Base-by-base conservation (phyloP, 2,797 vertebrate species). In the Artibeus lituratus region DNA sequence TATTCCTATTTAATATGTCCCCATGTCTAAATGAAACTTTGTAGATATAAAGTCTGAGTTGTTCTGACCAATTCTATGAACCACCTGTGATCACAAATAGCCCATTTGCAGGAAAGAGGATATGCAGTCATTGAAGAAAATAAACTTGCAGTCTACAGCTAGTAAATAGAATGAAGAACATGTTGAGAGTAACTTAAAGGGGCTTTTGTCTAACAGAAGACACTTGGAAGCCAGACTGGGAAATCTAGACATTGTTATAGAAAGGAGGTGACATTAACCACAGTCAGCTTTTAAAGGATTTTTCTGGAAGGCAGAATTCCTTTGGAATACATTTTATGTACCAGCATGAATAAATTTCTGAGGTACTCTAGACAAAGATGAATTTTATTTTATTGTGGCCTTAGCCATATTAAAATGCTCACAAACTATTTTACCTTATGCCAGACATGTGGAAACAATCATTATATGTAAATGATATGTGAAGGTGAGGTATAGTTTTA, bases 361-460 rank as follows among this genome's bases (percentile, higher is more conserved):
- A 90, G 69, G 65, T 76, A 70, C 85, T 96, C 57, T 97, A 93
- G 96, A 98, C 97, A 98, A 98, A 98, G 49, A 42, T 94, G 96
- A 98, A 97, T 98, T 98, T 98, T 96, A 86, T 98, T 98, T 98
- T 97, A 92, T 94, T 98, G 96, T 96, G 96, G 84, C 78, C 96
- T 98, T 96, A 94, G 81, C 97, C 62, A 93, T 86, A 97, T 98
- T 98, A 98, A 97, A 98, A 88, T 95, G 96, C 97, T 98, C 62
- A 97, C 94, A 98, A 98, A 97, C 90, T 98, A 98, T 98, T 98
- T 98, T 98, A 96, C 98, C 92, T 98, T 96, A 96, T 96, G 98
- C 98, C 98, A 98, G 96, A 98, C 98, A 98, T 98, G 97, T 98
- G 98, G 98, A 98, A 98, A 88, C 96, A 97, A 98, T 99, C 98